Evolutionary conservation across 2,888 invertebrate genomes (phyloP).

Genomic region (Plutella xylostella): DNA sequence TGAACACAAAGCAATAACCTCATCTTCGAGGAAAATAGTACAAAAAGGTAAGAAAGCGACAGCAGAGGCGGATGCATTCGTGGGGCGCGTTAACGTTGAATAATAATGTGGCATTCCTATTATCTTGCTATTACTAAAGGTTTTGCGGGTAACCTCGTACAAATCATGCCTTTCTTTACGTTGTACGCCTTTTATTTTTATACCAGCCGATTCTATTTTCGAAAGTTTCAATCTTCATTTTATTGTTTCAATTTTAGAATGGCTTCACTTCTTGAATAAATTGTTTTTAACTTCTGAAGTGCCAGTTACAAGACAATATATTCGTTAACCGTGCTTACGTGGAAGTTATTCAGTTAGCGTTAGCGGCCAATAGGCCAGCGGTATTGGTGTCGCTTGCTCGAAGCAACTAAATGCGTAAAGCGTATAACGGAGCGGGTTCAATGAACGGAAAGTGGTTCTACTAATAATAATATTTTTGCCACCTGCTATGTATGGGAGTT

Average conservation of each 20-base stretch:
- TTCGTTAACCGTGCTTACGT: too few species aligned
- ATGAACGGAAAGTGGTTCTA: conserved; percentile 55
- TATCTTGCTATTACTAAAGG: conserved; percentile 30
- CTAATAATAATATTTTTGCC: conserved; percentile 53
- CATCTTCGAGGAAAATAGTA: neutral
- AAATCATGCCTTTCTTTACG: neutral
- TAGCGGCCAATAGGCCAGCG: conserved; percentile 22
- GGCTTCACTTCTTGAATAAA: too few species aligned
- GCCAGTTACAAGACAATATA: too few species aligned
- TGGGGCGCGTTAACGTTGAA: conserved; percentile 32
- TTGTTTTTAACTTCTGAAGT: too few species aligned
- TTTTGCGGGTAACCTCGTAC: conserved; percentile 11
- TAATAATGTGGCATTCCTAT: conserved; percentile 40
- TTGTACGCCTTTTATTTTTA: too few species aligned
- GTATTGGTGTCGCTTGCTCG: conserved; percentile 48
- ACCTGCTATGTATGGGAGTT: conserved; percentile 52
- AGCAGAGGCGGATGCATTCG: conserved; percentile 32
- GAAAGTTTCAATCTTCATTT: too few species aligned
- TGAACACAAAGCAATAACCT: neutral
- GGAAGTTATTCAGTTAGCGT: too few species aligned
- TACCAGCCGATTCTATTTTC: too few species aligned
- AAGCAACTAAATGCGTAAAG: conserved; percentile 56
- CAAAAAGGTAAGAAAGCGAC: conserved; percentile 43
- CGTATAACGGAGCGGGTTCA: conserved; percentile 62
- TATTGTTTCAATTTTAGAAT: too few species aligned